These are phyloP conservation scores for Diorhabda elongata DNA, from an alignment of 1,140 invertebrate genomes.

Conservation along the genomic window DNA sequence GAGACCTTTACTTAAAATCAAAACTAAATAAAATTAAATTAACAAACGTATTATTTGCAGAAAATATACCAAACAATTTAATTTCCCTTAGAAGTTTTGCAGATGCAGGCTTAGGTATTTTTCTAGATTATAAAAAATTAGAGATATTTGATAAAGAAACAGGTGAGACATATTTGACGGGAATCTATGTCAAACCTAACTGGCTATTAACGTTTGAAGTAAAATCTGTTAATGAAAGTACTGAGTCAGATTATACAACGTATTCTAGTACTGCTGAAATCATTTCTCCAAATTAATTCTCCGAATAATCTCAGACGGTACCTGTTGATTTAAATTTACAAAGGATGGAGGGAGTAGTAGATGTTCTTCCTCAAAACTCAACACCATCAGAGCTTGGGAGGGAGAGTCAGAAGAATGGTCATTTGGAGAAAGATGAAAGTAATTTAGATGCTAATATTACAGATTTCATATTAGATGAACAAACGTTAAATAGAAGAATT, in stretches of 20 bases:
- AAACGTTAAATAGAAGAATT: background rate
- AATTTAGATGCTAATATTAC: background rate
- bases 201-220: constrained; percentile 9
- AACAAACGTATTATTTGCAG: constrained; percentile 10
- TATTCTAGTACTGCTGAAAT: background rate
- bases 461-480: constrained; percentile 5
- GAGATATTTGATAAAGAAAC: constrained; percentile 15
- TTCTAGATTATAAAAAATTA: constrained; percentile 16
- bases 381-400: constrained; percentile 5
- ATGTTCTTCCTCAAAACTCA: background rate
- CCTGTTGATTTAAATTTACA: background rate
- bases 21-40: constrained; percentile 9
- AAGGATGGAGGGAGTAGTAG: background rate
- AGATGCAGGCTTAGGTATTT: constrained; percentile 13
- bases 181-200: constrained; percentile 11
- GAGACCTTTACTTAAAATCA: constrained; percentile 3
- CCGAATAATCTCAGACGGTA: background rate
- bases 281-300: background rate
- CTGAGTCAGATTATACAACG: background rate
- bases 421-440: constrained; percentile 7
- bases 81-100: constrained; percentile 18
- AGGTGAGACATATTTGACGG: constrained; percentile 3
- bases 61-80: constrained; percentile 14
- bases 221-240: background rate
- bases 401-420: background rate